Percentiles rank a stretch among this genome's conserved stretches.
phyloP scores from a whole-genome alignment of 2,113 vertebrate species.

The Epinephelus cyanopodus region DNA sequence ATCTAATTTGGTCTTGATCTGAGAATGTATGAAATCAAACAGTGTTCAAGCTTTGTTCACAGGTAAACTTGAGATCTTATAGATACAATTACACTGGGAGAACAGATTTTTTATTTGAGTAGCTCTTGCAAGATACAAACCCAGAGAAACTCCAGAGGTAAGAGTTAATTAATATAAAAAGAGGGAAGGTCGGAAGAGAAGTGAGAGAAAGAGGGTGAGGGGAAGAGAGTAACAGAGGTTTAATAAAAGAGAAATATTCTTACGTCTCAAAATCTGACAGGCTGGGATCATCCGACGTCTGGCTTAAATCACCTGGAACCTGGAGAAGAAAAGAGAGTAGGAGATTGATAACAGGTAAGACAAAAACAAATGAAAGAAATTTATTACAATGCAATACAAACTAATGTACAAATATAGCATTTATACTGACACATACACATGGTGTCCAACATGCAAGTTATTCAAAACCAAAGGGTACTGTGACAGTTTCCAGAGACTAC shows the following conservation, averaged over 20 bases:
- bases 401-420: no score
- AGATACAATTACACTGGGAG: neutral
- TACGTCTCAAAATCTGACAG: constrained; percentile 99
- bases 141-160: neutral
- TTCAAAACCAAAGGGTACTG: no score
- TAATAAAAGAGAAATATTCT: constrained; percentile 71
- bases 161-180: neutral
- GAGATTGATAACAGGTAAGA: neutral
- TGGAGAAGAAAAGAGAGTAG: constrained; percentile 63
- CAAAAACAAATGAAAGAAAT: neutral
- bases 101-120: neutral
- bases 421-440: no score
- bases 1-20: constrained; percentile 16
- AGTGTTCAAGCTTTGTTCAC: constrained; percentile 1
- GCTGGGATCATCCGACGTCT: constrained; percentile 98
- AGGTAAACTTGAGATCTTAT: neutral
- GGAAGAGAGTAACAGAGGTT: neutral
- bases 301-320: constrained; percentile 98
- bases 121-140: neutral
- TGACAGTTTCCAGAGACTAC: no score
- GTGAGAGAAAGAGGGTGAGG: neutral
- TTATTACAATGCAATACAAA: neutral
- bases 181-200: neutral
- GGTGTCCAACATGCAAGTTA: no score
- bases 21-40: constrained; percentile 15